Conservation (phyloP, 37 sponge, comb jelly and placozoan genomes). For the Ephydatia muelleri region DNA sequence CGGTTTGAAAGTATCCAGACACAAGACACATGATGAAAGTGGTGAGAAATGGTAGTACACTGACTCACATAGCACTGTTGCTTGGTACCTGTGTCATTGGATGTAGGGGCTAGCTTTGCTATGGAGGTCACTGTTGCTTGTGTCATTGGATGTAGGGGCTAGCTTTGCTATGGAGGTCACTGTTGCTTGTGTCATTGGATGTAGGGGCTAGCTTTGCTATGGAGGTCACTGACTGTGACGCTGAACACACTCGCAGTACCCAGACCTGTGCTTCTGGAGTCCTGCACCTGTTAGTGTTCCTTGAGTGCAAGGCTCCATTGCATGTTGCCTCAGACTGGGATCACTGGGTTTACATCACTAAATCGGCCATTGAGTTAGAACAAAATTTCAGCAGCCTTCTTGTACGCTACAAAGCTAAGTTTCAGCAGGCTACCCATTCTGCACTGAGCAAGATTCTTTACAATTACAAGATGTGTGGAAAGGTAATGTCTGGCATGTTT, state of each 20-base stretch:
- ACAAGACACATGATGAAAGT: too few relatives aligned
- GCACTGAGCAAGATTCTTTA: constrained; percentile 58
- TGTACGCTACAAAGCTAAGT: background rate
- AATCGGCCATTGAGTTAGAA: background rate
- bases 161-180: too few relatives aligned
- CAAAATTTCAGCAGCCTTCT: constrained; percentile 3
- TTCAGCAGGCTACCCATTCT: constrained; percentile 40
- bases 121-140: too few relatives aligned
- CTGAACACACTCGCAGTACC: background rate
- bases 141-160: too few relatives aligned
- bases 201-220: background rate
- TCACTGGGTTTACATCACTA: constrained; percentile 23
- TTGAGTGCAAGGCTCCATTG: background rate
- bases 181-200: too few relatives aligned
- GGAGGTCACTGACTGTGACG: constrained; percentile 8
- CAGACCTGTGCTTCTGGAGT: too few relatives aligned
- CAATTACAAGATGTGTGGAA: constrained; percentile 37
- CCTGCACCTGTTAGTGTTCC: constrained; percentile 38
- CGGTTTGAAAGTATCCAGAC: constrained; percentile 2
- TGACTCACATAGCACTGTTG: too few relatives aligned
- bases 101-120: too few relatives aligned
- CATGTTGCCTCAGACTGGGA: background rate
- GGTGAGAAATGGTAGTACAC: background rate
- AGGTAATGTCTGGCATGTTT: constrained; percentile 32
- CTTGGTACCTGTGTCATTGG: too few relatives aligned